Base-by-base conservation (phyloP, 2,113 vertebrate species). In the Catagonus wagneri region DNA sequence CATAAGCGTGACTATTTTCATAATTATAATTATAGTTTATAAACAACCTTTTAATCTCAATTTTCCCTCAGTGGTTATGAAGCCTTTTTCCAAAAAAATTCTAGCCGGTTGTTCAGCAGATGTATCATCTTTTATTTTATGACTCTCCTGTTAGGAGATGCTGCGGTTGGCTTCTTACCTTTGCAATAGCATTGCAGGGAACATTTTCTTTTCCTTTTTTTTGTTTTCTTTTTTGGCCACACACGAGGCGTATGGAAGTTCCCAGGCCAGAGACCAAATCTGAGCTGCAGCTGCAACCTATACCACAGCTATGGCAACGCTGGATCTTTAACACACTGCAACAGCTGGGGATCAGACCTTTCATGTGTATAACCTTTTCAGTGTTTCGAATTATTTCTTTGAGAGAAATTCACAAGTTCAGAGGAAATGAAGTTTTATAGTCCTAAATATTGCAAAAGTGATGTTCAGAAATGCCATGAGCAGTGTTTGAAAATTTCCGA, bases 331-430 rank as follows among this genome's bases (percentile, higher is more conserved):
- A 44, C 44, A 4, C 44, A 44, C 8, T 4, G 44, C 44, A 44
- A 44, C 44, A 44, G 44, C 44, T 44, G 44, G 44, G 44, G 44
- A 44, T 44, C 44, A 44, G 44, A 44, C 74, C 50, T 90, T 83
- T 56, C 14, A 17, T 63, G 29, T 6, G 27, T 27, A 13, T 72
- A 76, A 87, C 36, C 36, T 78, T 92, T 90, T 78, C 44, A 66
- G 22, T 56, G 13, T 79, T 86, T 94, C 78, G 34, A 94, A 72
- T 44, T 83, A 17, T 96, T 96, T 96, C 65, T 95, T 87, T 61
- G 54, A n/a, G 19, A 71, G 54, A 90, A 13, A 83, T 76, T 86
- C 50, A 78, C 5, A 63, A 65, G 5, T 11, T 87, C 32, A 66
- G 78, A 87, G 36, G 79, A 66, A 76, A 60, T 69, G 5, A 84